Evolutionary conservation across 2,797 vertebrate species (phyloP), one percentile per base, ranked within the genome.

Genomic region (Falco concolor): DNA sequence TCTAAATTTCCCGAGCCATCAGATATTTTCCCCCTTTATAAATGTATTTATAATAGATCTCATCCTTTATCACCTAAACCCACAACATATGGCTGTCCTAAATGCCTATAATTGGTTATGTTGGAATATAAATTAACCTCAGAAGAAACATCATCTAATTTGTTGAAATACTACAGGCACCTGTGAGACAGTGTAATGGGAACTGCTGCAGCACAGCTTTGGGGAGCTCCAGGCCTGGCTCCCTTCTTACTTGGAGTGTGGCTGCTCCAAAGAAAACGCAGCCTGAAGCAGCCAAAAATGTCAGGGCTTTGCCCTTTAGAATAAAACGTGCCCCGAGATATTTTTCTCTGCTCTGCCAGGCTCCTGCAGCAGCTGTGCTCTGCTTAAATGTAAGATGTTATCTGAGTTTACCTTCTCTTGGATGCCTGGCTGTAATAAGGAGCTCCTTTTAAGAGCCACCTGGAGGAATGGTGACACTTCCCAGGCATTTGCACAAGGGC

Each of bases 1-100:
- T 81, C 87, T 89, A 59, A 82, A 90, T 91, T 91, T 77, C 93
- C 77, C 80, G 82, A 96, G 52, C 80, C 80, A 95, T 24, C 89
- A 90, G 93, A 16, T 47, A 6, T 88, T 34, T 82, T 40, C 73
- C 83, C 90, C 74, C 87, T 76, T 92, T 81, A 73, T 75, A 81
- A 90, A 90, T 13, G 40, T 79, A 59, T 95, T 84, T 84, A 32
- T 82, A 76, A 72, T 11, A 67, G 67, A 88, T 82, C 69, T 52
- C 63, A 45, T 86, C 79, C 54, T 64, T 45, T 63, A 60, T 30
- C 61, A 18, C 60, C 73, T 40, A 44, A 88, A 87, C 18, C 22
- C 15, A 22, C 65, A 57, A 25, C 61, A 70, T 69, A 63, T 24
- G 44, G 27, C 79, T 70, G 94, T 82, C 68, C 74, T 42, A 16